Percentiles rank a stretch among this genome's conserved stretches.
phyloP scores from a whole-genome alignment of 2,113 vertebrate species.

The Mormyrus iriodes region DNA sequence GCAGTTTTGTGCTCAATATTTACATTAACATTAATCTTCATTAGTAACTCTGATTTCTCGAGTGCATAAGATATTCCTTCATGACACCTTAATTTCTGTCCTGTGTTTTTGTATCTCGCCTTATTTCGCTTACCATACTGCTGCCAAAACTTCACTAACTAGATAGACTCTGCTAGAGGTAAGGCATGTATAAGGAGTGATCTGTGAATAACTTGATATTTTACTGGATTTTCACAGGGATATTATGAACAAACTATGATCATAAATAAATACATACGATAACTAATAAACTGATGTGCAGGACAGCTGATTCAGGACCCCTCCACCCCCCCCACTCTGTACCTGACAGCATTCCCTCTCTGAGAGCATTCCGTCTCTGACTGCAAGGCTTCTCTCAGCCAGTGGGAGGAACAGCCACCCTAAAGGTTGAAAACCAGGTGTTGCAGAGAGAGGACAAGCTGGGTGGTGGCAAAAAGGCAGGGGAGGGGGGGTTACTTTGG shows the following conservation, averaged over 20 bases:
- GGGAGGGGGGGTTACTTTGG: slow-evolving; percentile 10
- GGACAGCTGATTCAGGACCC: neutral
- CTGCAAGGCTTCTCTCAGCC: slow-evolving; percentile 37
- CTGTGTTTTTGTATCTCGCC: neutral
- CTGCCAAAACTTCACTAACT: neutral
- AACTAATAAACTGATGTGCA: neutral
- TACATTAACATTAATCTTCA: too few species aligned
- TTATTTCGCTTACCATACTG: neutral
- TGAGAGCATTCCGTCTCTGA: neutral
- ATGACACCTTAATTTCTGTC: neutral
- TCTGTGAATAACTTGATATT: neutral
- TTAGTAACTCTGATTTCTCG: neutral
- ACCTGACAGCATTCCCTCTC: neutral
- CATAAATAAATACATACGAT: neutral
- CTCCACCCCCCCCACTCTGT: neutral
- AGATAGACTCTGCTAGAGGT: neutral
- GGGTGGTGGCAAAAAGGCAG: neutral
- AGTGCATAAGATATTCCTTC: neutral
- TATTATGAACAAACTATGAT: neutral
- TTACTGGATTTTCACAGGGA: neutral
- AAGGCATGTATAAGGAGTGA: neutral
- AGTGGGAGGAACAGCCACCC: slow-evolving; percentile 26
- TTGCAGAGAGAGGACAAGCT: slow-evolving; percentile 18
- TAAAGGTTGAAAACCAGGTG: slow-evolving; percentile 55
- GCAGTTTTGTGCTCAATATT: neutral